Evolutionary conservation across 2,113 vertebrate genomes (phyloP).

Genomic region (Pollimyrus isidori): DNA sequence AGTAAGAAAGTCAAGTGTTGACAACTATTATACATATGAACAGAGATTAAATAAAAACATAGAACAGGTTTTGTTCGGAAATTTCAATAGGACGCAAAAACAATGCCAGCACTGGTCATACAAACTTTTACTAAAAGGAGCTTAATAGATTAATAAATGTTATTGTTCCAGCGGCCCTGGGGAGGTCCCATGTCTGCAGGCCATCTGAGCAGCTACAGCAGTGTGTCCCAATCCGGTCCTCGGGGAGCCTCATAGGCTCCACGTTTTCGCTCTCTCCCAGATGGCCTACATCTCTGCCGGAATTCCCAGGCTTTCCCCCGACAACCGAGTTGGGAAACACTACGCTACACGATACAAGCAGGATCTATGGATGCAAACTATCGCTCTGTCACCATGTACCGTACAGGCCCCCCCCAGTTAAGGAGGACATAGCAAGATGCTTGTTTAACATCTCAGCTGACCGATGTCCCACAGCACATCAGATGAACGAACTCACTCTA

Average conservation of each 20-base stretch:
- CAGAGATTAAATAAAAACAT: not conserved
- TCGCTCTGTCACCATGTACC: not conserved
- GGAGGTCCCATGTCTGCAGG: constrained; percentile 17
- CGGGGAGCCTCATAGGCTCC: not conserved
- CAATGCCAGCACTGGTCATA: constrained; percentile 39
- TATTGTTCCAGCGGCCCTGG: not conserved
- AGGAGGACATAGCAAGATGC: not conserved
- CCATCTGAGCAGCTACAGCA: not conserved
- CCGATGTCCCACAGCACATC: not conserved
- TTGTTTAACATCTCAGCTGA: not conserved
- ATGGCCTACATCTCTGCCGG: not conserved
- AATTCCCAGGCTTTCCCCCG: not conserved
- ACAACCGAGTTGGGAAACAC: not conserved
- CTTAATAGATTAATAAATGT: constrained; percentile 25
- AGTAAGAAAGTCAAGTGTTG: constrained; percentile 2
- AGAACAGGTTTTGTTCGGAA: constrained; percentile 19
- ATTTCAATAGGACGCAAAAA: constrained; percentile 32
- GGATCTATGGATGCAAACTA: constrained; percentile 10
- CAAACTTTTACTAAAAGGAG: constrained; percentile 32
- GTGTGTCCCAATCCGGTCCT: not conserved
- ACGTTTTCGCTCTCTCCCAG: not conserved
- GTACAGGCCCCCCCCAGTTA: not conserved
- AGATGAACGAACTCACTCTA: not conserved
- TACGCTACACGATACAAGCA: not conserved
- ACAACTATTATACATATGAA: not conserved